Base-by-base conservation (phyloP, 2,113 vertebrate genomes). In the Parus major region DNA sequence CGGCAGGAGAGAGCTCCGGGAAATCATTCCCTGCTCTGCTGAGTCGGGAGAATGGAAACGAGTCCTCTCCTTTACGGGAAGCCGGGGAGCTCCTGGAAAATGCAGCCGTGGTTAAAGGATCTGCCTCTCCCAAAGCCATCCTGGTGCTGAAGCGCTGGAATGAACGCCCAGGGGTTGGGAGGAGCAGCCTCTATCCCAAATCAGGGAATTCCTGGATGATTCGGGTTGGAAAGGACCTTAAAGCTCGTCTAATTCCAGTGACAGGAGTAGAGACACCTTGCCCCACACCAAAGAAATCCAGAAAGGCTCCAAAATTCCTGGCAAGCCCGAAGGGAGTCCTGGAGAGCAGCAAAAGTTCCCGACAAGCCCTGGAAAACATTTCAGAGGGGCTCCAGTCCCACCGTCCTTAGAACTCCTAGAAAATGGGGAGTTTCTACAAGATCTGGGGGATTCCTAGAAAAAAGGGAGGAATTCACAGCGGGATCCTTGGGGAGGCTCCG, bases 1-100 rank as follows among this genome's bases (percentile, higher is more conserved):
- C 10, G 0, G 10, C 2, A 2, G 65, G 1, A 61, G 29, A 0
- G 1, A 66, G 1, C 20, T 66, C 31, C 5, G 3, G 89, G 83
- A 59, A 75, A 12, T 17, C 9, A 63, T 76, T 57, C 47, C 55
- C 33, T 1, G 20, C 28, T 0, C 31, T 46, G 76, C 93, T 64
- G 83, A 92, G 71, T 3, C 2, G 0, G 86, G 56, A 71, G 47
- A 31, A 53, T 49, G 44, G 16, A n/a, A 91, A 88, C 1, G 57
- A 93, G 33, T 0, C 4, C 0, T 33, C 55, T 41, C 4, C 35
- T 39, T 86, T n/a, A 53, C 9, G 28, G 92, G 93, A 91, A 91
- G 20, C 14, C 1, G 4, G 2, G 41, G 21, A 29, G 77, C 82
- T 49, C 23, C 5, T 50, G 53, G 68, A 5, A 61, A 95, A 77